Percentiles rank a stretch among this genome's conserved stretches.
These are phyloP conservation scores for Lepilemur septentrionalis DNA, from an alignment of 2,797 vertebrate genomes.

Conservation along the genomic window DNA sequence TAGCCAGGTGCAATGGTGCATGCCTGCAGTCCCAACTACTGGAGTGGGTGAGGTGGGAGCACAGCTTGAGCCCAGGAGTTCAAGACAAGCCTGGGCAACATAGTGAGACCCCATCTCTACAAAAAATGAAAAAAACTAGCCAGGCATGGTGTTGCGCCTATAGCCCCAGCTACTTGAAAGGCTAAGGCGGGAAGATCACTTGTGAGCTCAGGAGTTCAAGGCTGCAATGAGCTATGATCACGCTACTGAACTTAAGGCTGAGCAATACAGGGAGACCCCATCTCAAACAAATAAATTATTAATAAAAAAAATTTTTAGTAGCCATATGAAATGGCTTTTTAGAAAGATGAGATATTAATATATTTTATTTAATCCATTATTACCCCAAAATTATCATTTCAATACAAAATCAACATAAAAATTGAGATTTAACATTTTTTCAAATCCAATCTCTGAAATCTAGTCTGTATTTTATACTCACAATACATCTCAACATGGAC, in stretches of 20 bases:
- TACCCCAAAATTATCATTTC: constrained; percentile 31
- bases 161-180: not conserved
- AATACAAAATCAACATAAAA: not conserved
- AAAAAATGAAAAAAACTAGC: not conserved
- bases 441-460: not conserved
- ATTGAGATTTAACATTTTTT: not conserved
- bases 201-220: not conserved
- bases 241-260: not conserved
- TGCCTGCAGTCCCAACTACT: not conserved
- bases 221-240: not conserved
- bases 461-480: not conserved
- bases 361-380: not conserved
- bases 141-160: not conserved
- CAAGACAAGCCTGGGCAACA: not conserved
- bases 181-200: not conserved
- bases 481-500: not conserved
- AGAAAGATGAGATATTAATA: not conserved
- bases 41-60: not conserved
- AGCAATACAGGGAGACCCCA: not conserved
- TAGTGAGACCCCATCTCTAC: not conserved
- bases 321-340: not conserved
- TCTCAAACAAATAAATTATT: not conserved
- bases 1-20: not conserved
- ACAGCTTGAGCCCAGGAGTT: not conserved
- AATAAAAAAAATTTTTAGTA: not conserved